A percentile compares a stretch with the other conserved stretches of the same genome.
These are phyloP conservation scores for Acanthiza pusilla DNA, from an alignment of 2,797 vertebrate genomes.

Conservation along the genomic window DNA sequence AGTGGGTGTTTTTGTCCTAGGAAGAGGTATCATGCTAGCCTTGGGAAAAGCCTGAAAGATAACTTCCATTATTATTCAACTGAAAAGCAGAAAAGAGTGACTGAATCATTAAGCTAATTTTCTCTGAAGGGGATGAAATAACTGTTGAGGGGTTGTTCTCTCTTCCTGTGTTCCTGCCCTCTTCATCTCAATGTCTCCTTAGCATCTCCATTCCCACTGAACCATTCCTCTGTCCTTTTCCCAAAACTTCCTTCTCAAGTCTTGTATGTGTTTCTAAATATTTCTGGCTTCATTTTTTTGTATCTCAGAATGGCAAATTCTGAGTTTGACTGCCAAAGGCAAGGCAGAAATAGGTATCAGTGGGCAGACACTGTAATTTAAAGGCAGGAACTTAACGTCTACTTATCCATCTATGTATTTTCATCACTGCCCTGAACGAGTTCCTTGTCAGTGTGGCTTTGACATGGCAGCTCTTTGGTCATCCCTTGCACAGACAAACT, in stretches of 20 bases:
- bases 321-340: not conserved
- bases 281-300: not conserved
- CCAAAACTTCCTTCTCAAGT: not conserved
- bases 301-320: not conserved
- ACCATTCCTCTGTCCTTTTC: not conserved
- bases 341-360: not conserved
- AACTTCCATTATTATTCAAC: not conserved
- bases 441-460: not conserved
- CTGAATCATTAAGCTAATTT: conserved; percentile 5
- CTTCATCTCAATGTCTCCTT: not conserved
- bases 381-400: not conserved
- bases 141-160: not conserved
- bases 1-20: conserved; percentile 36
- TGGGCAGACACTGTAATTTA: not conserved
- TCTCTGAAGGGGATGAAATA: not conserved
- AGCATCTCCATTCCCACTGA: not conserved
- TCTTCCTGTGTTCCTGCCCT: not conserved
- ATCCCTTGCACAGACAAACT: not conserved
- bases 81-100: not conserved
- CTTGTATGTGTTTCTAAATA: not conserved
- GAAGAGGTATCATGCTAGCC: conserved; percentile 11
- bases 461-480: not conserved
- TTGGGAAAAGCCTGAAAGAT: conserved; percentile 3
- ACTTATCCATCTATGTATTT: not conserved
- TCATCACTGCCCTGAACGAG: not conserved